These are phyloP conservation scores for Meiosimyza decipiens DNA, from an alignment of 2,888 invertebrate genomes.

Conservation along the genomic window DNA sequence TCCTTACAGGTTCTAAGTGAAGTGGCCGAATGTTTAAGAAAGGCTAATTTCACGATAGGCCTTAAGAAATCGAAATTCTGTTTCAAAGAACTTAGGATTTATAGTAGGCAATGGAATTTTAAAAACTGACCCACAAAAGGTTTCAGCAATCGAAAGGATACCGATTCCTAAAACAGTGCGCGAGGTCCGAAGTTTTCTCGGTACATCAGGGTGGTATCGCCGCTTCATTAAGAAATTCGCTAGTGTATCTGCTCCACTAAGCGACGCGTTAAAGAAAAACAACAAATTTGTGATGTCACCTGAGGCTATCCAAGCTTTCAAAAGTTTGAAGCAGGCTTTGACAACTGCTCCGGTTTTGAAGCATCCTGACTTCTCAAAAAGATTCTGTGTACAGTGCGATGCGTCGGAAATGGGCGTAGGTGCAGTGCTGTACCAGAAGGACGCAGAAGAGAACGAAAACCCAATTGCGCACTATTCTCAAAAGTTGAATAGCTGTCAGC, in stretches of 20 bases:
- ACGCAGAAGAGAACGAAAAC: neutral
- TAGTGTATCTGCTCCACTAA: slow-evolving; percentile 8
- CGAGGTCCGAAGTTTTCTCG: slow-evolving; percentile 31
- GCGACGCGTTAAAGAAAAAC: neutral
- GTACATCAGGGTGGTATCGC: slow-evolving; percentile 37
- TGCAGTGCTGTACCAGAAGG: slow-evolving; percentile 15
- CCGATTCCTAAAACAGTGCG: neutral
- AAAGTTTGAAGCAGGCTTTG: neutral
- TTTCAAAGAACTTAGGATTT: slow-evolving; percentile 31
- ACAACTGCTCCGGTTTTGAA: neutral
- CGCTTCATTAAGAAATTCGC: slow-evolving; percentile 33
- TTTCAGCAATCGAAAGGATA: slow-evolving; percentile 7
- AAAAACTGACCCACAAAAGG: slow-evolving; percentile 4
- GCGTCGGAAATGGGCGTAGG: slow-evolving; percentile 31
- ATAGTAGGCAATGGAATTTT: neutral
- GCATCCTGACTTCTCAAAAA: slow-evolving; percentile 32
- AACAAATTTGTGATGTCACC: neutral
- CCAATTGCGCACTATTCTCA: slow-evolving; percentile 26
- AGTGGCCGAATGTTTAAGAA: slow-evolving; percentile 23
- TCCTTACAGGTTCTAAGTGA: slow-evolving; percentile 25
- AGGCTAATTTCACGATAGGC: slow-evolving; percentile 34
- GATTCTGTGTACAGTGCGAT: slow-evolving; percentile 37
- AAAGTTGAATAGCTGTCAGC: slow-evolving; percentile 13
- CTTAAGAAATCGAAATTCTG: slow-evolving; percentile 34
- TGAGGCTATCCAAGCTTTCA: neutral